These are phyloP conservation scores for Bufo bufo DNA, from an alignment of 2,113 vertebrate genomes.

Conservation along the genomic window DNA sequence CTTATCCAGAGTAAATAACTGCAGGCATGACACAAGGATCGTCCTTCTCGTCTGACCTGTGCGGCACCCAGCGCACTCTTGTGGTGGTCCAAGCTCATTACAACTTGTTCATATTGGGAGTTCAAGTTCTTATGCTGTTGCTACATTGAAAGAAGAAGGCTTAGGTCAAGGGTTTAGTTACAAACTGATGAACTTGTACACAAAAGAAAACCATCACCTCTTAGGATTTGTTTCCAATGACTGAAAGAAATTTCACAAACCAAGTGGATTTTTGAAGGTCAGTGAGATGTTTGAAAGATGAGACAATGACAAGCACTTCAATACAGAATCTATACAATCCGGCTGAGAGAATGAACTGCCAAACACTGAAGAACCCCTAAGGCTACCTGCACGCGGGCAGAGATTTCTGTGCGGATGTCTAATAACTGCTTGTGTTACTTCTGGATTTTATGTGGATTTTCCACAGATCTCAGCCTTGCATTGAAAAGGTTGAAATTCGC, in stretches of 20 bases:
- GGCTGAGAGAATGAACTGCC: background rate
- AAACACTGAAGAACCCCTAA: background rate
- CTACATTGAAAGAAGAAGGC: slow-evolving; percentile 75
- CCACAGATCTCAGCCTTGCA: too few species aligned
- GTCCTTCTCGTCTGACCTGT: slow-evolving; percentile 82
- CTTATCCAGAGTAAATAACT: background rate
- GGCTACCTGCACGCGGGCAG: too few species aligned
- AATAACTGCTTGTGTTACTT: too few species aligned
- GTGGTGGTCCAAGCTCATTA: slow-evolving; percentile 95
- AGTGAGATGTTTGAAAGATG: too few species aligned
- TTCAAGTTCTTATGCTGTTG: slow-evolving; percentile 92
- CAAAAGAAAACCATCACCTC: background rate
- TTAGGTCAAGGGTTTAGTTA: slow-evolving; percentile 17
- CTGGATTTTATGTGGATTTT: too few species aligned
- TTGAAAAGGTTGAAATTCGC: too few species aligned
- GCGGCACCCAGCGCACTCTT: slow-evolving; percentile 95
- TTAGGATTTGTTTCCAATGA: background rate
- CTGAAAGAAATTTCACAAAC: background rate
- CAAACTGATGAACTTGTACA: background rate
- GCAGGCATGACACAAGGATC: slow-evolving; percentile 22
- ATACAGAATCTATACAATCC: background rate
- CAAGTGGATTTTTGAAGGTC: background rate
- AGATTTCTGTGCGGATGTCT: too few species aligned
- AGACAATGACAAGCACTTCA: background rate
- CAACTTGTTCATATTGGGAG: slow-evolving; percentile 85